Percentiles rank a stretch among this genome's conserved stretches.
phyloP scores from a whole-genome alignment of 1,140 invertebrate species.

The Homalodisca vitripennis region DNA sequence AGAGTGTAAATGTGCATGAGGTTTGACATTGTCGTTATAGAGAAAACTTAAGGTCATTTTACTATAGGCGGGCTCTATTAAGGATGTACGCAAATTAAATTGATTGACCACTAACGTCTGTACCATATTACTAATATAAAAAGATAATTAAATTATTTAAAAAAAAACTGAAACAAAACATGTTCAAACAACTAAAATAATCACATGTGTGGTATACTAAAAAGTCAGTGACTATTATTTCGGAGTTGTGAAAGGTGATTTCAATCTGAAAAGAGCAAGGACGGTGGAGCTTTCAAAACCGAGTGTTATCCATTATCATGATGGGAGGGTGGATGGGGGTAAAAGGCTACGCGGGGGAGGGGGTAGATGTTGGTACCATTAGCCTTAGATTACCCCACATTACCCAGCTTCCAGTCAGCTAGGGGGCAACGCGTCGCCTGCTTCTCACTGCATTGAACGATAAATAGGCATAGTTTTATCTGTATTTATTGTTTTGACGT shows the following conservation, averaged over 20 bases:
- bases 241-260: conserved; percentile 3
- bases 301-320: conserved; percentile 8
- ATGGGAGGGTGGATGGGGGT: background rate
- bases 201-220: no score
- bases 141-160: background rate
- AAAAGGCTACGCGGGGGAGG: no score
- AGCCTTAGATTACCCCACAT: background rate
- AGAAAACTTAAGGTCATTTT: no score
- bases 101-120: no score
- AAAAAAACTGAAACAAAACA: background rate
- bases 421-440: no score
- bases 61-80: no score
- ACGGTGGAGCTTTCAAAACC: background rate
- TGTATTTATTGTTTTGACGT: no score
- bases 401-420: background rate
- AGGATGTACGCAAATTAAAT: no score
- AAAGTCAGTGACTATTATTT: conserved; percentile 11
- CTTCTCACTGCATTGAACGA: no score
- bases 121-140: background rate
- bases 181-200: background rate
- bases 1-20: no score
- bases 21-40: no score
- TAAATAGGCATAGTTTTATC: no score
- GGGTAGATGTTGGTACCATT: conserved; percentile 1
- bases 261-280: conserved; percentile 16